Conservation (phyloP, 2,888 invertebrate genomes). For the Rotaria socialis region DNA sequence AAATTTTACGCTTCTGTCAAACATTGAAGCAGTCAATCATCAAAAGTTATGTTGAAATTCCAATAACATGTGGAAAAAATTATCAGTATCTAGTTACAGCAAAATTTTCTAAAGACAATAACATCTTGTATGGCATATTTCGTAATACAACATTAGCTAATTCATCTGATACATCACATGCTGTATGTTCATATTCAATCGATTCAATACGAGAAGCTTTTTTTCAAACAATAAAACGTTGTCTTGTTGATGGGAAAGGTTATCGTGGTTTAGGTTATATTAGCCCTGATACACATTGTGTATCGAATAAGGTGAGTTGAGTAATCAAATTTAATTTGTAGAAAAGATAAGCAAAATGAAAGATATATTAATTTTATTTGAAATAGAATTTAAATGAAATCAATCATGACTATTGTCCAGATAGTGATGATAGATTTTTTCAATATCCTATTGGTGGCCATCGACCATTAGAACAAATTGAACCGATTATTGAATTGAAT, state of each 20-base stretch:
- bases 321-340: background rate
- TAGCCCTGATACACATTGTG: constrained; percentile 12
- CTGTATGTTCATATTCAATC: background rate
- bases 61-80: background rate
- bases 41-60: constrained; percentile 30
- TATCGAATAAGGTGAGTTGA: background rate
- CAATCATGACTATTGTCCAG: constrained; percentile 28
- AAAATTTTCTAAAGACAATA: background rate
- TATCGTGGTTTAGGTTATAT: constrained; percentile 11
- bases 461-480: background rate
- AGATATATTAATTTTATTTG: background rate
- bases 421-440: background rate
- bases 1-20: constrained; percentile 28
- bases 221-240: constrained; percentile 26
- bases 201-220: background rate
- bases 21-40: background rate
- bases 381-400: constrained; percentile 1
- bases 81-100: background rate
- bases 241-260: background rate
- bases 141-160: background rate
- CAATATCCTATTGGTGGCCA: constrained; percentile 35
- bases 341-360: background rate
- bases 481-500: background rate
- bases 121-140: background rate
- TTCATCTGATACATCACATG: background rate